A percentile compares a stretch with the other conserved stretches of the same genome.
Conservation (phyloP, 2,113 vertebrate genomes). For the Neotragus pygmaeus region DNA sequence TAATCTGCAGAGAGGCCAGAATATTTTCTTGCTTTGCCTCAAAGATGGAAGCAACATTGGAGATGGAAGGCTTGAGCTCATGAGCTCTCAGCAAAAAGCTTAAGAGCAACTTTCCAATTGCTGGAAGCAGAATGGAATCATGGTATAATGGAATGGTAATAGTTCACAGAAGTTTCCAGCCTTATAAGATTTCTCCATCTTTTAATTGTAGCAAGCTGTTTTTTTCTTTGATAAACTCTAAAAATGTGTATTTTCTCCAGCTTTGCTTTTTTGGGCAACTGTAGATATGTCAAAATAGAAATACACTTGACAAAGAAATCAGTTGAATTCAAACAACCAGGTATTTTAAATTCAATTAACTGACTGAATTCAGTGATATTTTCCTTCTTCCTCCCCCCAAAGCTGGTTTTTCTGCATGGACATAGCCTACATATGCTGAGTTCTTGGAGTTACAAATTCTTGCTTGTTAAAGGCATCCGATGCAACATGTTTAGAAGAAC, state of each 20-base stretch:
- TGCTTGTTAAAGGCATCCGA: slow-evolving; percentile 67
- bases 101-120: slow-evolving; percentile 37
- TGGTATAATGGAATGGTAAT: slow-evolving; percentile 35
- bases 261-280: slow-evolving; percentile 47
- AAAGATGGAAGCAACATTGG: neutral
- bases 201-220: slow-evolving; percentile 63
- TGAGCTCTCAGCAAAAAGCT: neutral
- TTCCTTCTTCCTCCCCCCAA: slow-evolving; percentile 50
- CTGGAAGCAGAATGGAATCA: slow-evolving; percentile 52
- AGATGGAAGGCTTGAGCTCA: neutral
- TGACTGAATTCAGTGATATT: slow-evolving; percentile 63
- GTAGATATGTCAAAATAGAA: slow-evolving; percentile 62
- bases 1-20: neutral
- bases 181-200: slow-evolving; percentile 21
- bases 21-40: neutral
- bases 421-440: slow-evolving; percentile 57
- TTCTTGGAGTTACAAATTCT: slow-evolving; percentile 64
- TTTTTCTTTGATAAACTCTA: slow-evolving; percentile 42
- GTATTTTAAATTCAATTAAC: slow-evolving; percentile 73
- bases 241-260: slow-evolving; percentile 59
- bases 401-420: slow-evolving; percentile 61
- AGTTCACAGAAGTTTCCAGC: slow-evolving; percentile 47
- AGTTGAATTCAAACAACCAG: slow-evolving; percentile 66
- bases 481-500: slow-evolving; percentile 62
- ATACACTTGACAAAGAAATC: slow-evolving; percentile 63